Evolutionary conservation across 1,140 invertebrate species (phyloP).

Genomic region (Drosophila truncata): DNA sequence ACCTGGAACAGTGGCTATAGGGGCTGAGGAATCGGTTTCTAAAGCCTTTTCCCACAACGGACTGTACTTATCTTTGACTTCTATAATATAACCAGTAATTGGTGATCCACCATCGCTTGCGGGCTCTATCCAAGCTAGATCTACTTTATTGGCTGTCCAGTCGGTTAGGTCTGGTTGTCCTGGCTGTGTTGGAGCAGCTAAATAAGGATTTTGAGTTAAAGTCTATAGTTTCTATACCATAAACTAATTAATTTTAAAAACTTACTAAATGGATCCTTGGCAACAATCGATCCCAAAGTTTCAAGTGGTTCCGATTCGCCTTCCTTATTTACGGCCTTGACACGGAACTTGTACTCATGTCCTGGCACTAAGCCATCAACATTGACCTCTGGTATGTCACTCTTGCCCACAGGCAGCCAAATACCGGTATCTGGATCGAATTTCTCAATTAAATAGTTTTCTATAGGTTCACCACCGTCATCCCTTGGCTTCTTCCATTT

Average conservation of each 20-base stretch:
- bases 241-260: not conserved
- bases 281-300: constrained; percentile 95
- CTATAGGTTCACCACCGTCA: constrained; percentile 98
- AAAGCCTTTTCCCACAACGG: constrained; percentile 96
- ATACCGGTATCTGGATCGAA: constrained; percentile 95
- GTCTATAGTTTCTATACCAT: not conserved
- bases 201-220: not conserved
- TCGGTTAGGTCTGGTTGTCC: constrained; percentile 94
- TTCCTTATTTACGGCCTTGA: constrained; percentile 98
- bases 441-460: constrained; percentile 98
- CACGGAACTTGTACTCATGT: constrained; percentile 99
- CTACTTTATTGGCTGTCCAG: constrained; percentile 96
- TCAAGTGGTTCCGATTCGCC: constrained; percentile 98
- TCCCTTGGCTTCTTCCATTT: constrained; percentile 99
- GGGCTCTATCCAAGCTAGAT: constrained; percentile 94
- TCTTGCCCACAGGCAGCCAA: constrained; percentile 95
- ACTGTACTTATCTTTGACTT: constrained; percentile 98
- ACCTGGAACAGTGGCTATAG: constrained; percentile 92
- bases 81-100: constrained; percentile 97
- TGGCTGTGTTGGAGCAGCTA: constrained; percentile 92
- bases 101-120: constrained; percentile 95
- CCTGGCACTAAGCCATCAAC: constrained; percentile 95
- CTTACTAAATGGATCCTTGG: constrained; percentile 96
- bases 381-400: constrained; percentile 93
- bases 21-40: constrained; percentile 91